phyloP scores from a whole-genome alignment of 2,888 invertebrate genomes.

The Prosapia bicincta region DNA sequence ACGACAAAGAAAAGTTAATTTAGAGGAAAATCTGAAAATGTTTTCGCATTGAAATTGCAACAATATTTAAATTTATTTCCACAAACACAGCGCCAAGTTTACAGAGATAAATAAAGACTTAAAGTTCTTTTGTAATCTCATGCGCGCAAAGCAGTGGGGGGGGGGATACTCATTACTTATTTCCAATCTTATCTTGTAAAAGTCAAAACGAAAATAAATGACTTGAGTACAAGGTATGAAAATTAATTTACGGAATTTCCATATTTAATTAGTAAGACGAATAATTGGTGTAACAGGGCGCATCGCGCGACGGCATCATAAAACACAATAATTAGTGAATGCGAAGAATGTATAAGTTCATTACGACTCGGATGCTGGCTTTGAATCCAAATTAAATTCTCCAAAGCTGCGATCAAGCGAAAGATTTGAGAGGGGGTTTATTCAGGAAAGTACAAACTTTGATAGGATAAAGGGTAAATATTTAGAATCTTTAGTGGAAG shows the following conservation, averaged over 20 bases:
- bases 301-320: neutral
- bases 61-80: no score
- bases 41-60: no score
- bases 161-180: neutral
- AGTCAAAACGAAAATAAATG: neutral
- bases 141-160: neutral
- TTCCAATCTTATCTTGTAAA: neutral
- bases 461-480: neutral
- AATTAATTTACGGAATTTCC: conserved; percentile 18
- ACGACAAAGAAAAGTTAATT: no score
- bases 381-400: neutral
- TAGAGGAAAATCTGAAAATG: no score
- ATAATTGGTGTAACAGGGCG: neutral
- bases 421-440: neutral
- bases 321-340: neutral
- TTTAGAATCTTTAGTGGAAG: neutral
- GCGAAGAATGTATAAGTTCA: neutral
- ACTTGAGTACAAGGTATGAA: neutral
- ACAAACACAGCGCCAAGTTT: neutral
- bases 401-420: neutral
- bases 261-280: conserved; percentile 17
- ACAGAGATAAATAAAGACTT: neutral
- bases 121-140: neutral
- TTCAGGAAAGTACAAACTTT: neutral
- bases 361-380: neutral